phyloP scores from a whole-genome alignment of 2,113 vertebrate species.

The Pygoscelis adeliae region DNA sequence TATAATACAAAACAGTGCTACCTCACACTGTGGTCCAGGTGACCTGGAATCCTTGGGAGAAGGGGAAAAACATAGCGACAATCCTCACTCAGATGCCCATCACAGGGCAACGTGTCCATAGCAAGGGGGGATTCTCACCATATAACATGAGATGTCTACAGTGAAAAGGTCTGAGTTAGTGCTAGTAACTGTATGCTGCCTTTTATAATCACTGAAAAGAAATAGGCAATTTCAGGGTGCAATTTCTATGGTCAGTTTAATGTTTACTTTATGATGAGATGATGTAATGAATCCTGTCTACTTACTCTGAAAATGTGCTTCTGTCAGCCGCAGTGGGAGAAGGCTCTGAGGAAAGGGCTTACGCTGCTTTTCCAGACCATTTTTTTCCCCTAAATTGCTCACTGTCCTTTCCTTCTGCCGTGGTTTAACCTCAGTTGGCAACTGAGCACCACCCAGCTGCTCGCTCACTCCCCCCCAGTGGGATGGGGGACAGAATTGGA shows the following conservation, averaged over 20 bases:
- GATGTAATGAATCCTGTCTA: neutral
- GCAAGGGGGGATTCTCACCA: neutral
- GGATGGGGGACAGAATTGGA: too few relatives aligned
- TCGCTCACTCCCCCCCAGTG: too few relatives aligned
- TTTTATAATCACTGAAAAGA: neutral
- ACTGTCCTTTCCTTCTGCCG: neutral
- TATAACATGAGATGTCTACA: neutral
- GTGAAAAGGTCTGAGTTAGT: neutral
- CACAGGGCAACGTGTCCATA: rapidly evolving
- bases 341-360: neutral
- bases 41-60: neutral
- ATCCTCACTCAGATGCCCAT: neutral
- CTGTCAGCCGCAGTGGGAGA: neutral
- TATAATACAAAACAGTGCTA: neutral
- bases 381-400: neutral
- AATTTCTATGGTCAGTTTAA: neutral
- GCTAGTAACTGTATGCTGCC: neutral
- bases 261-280: neutral
- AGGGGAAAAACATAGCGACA: neutral
- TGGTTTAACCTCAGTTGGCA: too few relatives aligned
- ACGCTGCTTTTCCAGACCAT: neutral
- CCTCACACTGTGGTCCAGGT: neutral
- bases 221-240: neutral
- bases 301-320: neutral
- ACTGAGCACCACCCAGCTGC: too few relatives aligned